Evolutionary conservation across 2,888 invertebrate genomes (phyloP).

Genomic region (Synanthedon formicaeformis): DNA sequence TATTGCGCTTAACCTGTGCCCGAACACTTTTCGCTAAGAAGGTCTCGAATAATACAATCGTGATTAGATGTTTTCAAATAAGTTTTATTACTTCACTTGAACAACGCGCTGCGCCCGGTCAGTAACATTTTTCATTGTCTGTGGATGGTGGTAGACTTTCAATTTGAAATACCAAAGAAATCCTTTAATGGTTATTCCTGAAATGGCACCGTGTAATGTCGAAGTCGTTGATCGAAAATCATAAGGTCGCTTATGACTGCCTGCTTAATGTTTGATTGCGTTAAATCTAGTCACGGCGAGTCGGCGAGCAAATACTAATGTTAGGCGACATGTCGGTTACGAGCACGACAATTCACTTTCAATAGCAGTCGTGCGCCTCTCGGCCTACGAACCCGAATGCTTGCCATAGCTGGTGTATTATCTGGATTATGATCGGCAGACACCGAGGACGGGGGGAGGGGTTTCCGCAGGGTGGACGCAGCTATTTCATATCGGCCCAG

Average conservation of each 20-base stretch:
- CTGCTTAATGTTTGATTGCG: slow-evolving; percentile 43
- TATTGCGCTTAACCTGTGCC: slow-evolving; percentile 50
- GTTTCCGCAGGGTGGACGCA: slow-evolving; percentile 9
- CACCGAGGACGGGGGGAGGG: slow-evolving; percentile 39
- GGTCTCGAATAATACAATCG: slow-evolving; percentile 25
- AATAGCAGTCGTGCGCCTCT: slow-evolving; percentile 52
- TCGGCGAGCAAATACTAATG: slow-evolving; percentile 23
- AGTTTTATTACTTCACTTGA: slow-evolving; percentile 8
- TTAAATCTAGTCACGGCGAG: slow-evolving; percentile 43
- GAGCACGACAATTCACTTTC: slow-evolving; percentile 60
- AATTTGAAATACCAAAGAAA: not conserved
- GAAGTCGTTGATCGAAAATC: slow-evolving; percentile 25
- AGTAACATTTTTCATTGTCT: not conserved
- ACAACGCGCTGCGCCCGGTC: slow-evolving; percentile 8
- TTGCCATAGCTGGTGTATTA: slow-evolving; percentile 47
- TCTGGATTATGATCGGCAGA: slow-evolving; percentile 58
- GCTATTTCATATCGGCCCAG: slow-evolving; percentile 53
- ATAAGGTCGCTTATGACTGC: slow-evolving; percentile 36
- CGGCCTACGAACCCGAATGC: slow-evolving; percentile 50
- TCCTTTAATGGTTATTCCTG: slow-evolving; percentile 4
- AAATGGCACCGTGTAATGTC: slow-evolving; percentile 19
- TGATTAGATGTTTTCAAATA: slow-evolving; percentile 7
- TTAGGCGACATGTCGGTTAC: slow-evolving; percentile 37
- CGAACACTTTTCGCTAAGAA: slow-evolving; percentile 30
- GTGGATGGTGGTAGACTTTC: not conserved